Percentiles rank a stretch among this genome's conserved stretches.
phyloP scores from a whole-genome alignment of 2,888 invertebrate genomes.

The Axea sp. region DNA sequence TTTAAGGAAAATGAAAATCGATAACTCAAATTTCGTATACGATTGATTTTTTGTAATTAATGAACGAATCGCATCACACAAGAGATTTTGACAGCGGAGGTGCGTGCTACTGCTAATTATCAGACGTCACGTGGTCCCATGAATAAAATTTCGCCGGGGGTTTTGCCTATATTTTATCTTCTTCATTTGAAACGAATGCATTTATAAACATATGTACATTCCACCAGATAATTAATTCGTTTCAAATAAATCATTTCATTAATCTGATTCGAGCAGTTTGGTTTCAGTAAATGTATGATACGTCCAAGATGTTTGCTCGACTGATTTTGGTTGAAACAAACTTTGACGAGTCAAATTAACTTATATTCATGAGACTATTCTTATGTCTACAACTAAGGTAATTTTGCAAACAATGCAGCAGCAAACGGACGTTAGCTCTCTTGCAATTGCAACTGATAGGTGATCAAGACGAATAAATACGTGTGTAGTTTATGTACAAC shows the following conservation, averaged over 20 bases:
- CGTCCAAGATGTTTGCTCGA: no score
- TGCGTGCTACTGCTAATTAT: constrained; percentile 47
- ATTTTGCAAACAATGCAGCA: constrained; percentile 45
- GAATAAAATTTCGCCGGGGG: constrained; percentile 24
- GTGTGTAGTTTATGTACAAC: constrained; percentile 27
- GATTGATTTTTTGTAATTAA: constrained; percentile 27
- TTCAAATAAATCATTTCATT: constrained; percentile 14
- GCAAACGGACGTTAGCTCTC: constrained; percentile 29
- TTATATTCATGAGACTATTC: constrained; percentile 52
- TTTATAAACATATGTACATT: constrained; percentile 4
- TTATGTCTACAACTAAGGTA: constrained; percentile 36
- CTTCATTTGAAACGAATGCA: constrained; percentile 15
- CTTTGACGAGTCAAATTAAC: neutral
- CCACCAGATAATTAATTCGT: constrained; percentile 1
- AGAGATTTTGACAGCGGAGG: constrained; percentile 11
- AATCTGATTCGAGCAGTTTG: no score
- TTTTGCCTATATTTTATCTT: neutral
- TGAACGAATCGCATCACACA: constrained; percentile 30
- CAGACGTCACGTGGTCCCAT: constrained; percentile 42
- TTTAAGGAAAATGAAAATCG: constrained; percentile 2
- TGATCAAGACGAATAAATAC: constrained; percentile 44
- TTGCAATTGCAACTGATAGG: constrained; percentile 43
- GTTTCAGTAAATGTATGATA: no score
- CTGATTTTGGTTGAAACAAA: no score
- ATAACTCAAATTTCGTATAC: constrained; percentile 25